A percentile compares a stretch with the other conserved stretches of the same genome.
Conservation (phyloP, 2,888 invertebrate genomes). For the Agrochola circellaris region DNA sequence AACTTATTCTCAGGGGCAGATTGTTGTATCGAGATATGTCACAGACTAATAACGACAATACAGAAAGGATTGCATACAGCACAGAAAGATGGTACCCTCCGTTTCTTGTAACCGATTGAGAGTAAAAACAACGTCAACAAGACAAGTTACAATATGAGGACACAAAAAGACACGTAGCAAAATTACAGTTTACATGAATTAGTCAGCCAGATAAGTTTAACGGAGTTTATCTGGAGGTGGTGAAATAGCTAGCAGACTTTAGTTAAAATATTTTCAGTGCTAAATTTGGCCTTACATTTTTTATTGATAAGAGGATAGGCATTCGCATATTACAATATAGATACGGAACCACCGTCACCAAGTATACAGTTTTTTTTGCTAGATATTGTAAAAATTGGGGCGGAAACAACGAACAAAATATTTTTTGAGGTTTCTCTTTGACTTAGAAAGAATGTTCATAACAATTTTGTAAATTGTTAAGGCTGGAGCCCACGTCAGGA, state of each 20-base stretch:
- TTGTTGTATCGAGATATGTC: background rate
- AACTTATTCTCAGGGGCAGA: background rate
- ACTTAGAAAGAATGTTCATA: background rate
- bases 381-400: background rate
- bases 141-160: background rate
- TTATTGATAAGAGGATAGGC: background rate
- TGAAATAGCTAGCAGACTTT: background rate
- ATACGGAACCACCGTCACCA: background rate
- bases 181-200: background rate
- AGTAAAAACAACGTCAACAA: background rate
- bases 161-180: background rate
- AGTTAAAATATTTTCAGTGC: background rate
- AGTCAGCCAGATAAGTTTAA: background rate
- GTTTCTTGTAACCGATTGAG: background rate
- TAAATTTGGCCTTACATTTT: background rate
- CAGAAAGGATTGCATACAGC: background rate
- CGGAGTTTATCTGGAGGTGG: background rate
- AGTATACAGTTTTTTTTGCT: background rate
- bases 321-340: background rate
- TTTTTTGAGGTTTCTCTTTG: background rate
- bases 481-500: background rate
- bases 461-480: slow-evolving; percentile 3
- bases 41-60: background rate
- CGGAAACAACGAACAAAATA: background rate
- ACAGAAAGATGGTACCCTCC: background rate